Evolutionary conservation across 2,888 invertebrate genomes (phyloP).

Genomic region (Sarcophaga subvicina): DNA sequence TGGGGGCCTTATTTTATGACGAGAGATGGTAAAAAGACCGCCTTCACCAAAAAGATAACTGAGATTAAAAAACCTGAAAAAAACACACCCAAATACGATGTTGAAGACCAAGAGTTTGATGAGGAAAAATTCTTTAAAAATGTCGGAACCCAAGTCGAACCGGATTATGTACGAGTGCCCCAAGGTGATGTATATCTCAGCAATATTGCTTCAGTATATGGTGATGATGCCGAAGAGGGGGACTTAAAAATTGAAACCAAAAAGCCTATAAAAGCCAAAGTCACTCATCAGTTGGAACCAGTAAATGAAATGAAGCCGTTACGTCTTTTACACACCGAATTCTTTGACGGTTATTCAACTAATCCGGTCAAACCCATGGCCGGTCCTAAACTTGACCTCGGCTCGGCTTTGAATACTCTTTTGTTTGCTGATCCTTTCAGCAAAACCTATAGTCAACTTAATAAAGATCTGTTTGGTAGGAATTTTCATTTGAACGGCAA

Average conservation of each 20-base stretch:
- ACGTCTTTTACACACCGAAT: slow-evolving; percentile 76
- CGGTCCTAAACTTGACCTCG: slow-evolving; percentile 69
- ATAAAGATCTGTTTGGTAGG: slow-evolving; percentile 12
- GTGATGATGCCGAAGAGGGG: slow-evolving; percentile 71
- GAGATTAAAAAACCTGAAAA: slow-evolving; percentile 77
- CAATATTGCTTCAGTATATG: slow-evolving; percentile 75
- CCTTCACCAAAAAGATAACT: slow-evolving; percentile 76
- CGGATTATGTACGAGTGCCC: slow-evolving; percentile 74
- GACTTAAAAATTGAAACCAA: slow-evolving; percentile 43
- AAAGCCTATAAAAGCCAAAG: neutral
- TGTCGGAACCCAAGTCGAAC: slow-evolving; percentile 72
- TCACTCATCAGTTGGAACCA: slow-evolving; percentile 35
- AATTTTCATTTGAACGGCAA: slow-evolving; percentile 28
- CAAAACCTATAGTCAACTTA: slow-evolving; percentile 45
- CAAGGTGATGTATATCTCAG: slow-evolving; percentile 78
- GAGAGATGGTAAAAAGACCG: slow-evolving; percentile 72
- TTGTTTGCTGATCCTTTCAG: slow-evolving; percentile 75
- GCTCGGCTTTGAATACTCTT: slow-evolving; percentile 74
- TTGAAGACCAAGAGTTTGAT: slow-evolving; percentile 74
- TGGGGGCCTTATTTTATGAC: slow-evolving; percentile 74
- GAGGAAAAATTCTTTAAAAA: slow-evolving; percentile 79
- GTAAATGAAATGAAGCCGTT: slow-evolving; percentile 69
- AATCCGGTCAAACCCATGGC: slow-evolving; percentile 53
- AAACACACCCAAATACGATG: slow-evolving; percentile 71
- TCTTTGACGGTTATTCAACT: slow-evolving; percentile 75